Percentiles rank a stretch among this genome's conserved stretches.
These are phyloP conservation scores for Alectoris magna DNA, from an alignment of 2,797 vertebrate genomes.

Conservation along the genomic window DNA sequence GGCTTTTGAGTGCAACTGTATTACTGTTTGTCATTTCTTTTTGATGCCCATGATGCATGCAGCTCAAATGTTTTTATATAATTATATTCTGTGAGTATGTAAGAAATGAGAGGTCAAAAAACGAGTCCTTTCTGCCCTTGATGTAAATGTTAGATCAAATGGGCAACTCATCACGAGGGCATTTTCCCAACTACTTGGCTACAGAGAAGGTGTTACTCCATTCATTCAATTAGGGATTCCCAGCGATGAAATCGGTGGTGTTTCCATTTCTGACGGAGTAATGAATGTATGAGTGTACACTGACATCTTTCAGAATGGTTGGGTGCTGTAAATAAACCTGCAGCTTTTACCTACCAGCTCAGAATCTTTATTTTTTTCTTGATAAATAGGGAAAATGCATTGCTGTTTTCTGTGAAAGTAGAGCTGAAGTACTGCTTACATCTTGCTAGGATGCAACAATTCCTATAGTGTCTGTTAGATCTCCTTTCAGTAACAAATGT, in stretches of 20 bases:
- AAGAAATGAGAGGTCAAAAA: not conserved
- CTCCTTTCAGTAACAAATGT: not conserved
- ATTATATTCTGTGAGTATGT: not conserved
- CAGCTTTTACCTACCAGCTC: constrained; percentile 8
- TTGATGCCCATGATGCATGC: not conserved
- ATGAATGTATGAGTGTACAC: not conserved
- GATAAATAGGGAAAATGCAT: not conserved
- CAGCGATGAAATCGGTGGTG: not conserved
- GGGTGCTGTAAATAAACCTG: constrained; percentile 12
- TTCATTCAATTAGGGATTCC: not conserved
- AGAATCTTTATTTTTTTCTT: not conserved
- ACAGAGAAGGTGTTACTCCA: not conserved
- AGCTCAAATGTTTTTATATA: not conserved
- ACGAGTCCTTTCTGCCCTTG: not conserved
- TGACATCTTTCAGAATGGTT: not conserved
- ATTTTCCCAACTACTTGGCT: not conserved
- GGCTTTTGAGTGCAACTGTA: not conserved
- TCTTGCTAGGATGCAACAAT: not conserved
- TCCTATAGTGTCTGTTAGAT: not conserved
- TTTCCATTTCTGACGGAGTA: constrained; percentile 20
- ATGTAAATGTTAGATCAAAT: not conserved
- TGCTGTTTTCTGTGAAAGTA: not conserved
- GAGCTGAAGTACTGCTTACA: not conserved
- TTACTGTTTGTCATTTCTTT: accelerated
- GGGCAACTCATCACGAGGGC: not conserved